These are phyloP conservation scores for Chloroclysta siterata DNA, from an alignment of 2,888 invertebrate genomes.

Conservation along the genomic window DNA sequence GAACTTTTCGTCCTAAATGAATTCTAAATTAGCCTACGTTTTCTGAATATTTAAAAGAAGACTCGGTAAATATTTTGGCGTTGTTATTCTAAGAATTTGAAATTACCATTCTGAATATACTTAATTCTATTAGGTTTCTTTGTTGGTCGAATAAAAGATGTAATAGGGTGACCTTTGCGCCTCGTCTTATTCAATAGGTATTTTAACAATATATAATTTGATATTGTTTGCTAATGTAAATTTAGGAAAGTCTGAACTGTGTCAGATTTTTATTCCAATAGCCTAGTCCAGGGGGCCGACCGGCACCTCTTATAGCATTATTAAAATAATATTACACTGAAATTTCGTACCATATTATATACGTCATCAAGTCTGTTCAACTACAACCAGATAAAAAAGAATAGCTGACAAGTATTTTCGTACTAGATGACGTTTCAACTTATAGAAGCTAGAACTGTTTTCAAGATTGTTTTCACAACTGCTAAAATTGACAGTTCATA, in stretches of 20 bases:
- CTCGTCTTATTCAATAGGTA: constrained; percentile 19
- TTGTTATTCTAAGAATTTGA: constrained; percentile 32
- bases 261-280: constrained; percentile 11
- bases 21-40: constrained; percentile 38
- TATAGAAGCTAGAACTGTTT: no score
- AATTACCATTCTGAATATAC: constrained; percentile 20
- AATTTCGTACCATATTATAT: no score
- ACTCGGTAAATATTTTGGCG: constrained; percentile 39
- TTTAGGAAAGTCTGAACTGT: constrained; percentile 14
- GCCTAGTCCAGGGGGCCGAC: neutral
- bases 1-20: constrained; percentile 35
- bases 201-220: constrained; percentile 21
- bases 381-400: no score
- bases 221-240: constrained; percentile 15
- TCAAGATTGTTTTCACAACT: no score
- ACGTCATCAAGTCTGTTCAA: no score
- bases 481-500: no score
- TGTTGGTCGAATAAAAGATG: constrained; percentile 29
- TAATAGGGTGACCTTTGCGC: constrained; percentile 26
- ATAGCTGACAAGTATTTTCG: no score
- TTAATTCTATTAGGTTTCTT: constrained; percentile 26
- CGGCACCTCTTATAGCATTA: no score
- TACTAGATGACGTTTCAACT: no score
- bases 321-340: no score
- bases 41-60: constrained; percentile 37